A percentile compares a stretch with the other conserved stretches of the same genome.
These are phyloP conservation scores for Acanthopleura granulata DNA, from an alignment of 2,888 invertebrate genomes.

Conservation along the genomic window DNA sequence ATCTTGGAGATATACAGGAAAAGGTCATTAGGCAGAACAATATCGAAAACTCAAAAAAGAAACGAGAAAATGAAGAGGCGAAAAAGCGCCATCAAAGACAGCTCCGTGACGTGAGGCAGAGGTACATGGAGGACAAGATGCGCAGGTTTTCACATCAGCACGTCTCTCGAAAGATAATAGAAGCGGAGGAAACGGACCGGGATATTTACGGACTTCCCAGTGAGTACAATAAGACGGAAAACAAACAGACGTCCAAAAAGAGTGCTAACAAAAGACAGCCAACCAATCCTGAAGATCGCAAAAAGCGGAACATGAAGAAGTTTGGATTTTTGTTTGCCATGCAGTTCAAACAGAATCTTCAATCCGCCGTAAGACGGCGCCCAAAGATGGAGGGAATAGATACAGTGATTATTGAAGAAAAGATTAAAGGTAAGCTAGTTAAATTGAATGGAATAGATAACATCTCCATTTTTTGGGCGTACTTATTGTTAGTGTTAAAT, in stretches of 20 bases:
- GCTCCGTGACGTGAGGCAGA: background rate
- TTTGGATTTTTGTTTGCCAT: background rate
- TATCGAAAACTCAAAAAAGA: background rate
- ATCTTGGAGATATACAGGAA: background rate
- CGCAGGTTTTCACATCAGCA: background rate
- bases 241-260: background rate
- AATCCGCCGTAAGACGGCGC: background rate
- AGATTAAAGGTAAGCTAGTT: background rate
- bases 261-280: background rate
- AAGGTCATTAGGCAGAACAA: background rate
- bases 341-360: background rate
- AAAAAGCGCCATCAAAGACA: background rate
- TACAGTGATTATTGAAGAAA: background rate
- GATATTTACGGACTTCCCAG: background rate
- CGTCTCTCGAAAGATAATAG: background rate
- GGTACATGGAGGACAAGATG: background rate
- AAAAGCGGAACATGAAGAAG: background rate
- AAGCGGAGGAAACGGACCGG: background rate
- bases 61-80: background rate
- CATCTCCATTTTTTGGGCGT: too few relatives aligned
- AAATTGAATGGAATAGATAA: background rate
- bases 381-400: slow-evolving; percentile 1
- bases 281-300: background rate
- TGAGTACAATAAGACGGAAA: background rate
- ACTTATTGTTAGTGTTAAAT: too few relatives aligned